Conservation (phyloP, 2,888 invertebrate genomes). For the Nephrocerus scutellatus region DNA sequence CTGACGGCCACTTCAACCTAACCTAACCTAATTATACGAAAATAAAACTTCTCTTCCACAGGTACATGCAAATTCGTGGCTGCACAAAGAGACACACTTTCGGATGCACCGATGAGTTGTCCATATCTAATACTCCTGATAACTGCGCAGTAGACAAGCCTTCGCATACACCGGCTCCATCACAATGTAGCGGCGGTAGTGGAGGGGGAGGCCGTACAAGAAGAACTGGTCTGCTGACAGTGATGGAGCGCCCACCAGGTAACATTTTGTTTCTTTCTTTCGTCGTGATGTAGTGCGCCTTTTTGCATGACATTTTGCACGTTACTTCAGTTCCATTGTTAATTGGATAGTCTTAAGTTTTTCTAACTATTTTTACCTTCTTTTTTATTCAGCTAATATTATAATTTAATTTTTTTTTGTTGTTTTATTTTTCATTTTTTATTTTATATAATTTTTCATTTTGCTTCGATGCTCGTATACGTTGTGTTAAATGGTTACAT, state of each 20-base stretch:
- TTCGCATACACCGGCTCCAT: constrained; percentile 39
- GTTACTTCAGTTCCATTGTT: constrained; percentile 1
- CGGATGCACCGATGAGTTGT: constrained; percentile 64
- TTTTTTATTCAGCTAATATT: constrained; percentile 23
- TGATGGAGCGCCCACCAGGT: constrained; percentile 84
- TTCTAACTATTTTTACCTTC: constrained; percentile 19
- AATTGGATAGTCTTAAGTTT: constrained; percentile 2
- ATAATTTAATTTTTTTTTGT: constrained; percentile 12
- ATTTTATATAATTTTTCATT: constrained; percentile 25
- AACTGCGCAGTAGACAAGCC: constrained; percentile 27
- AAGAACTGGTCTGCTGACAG: constrained; percentile 75
- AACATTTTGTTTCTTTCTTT: too few relatives aligned
- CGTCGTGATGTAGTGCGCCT: neutral
- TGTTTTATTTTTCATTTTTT: constrained; percentile 25
- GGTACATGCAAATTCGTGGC: constrained; percentile 72
- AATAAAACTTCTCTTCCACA: constrained; percentile 34
- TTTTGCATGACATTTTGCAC: neutral
- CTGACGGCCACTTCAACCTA: too few relatives aligned
- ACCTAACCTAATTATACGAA: neutral
- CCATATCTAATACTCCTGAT: constrained; percentile 33
- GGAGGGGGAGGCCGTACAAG: constrained; percentile 57
- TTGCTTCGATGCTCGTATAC: constrained; percentile 31
- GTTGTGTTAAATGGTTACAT: constrained; percentile 28
- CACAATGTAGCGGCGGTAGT: constrained; percentile 23
- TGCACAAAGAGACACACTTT: constrained; percentile 71